A percentile compares a stretch with the other conserved stretches of the same genome.
Conservation (phyloP, 2,797 vertebrate species). For the Thamnophis elegans region DNA sequence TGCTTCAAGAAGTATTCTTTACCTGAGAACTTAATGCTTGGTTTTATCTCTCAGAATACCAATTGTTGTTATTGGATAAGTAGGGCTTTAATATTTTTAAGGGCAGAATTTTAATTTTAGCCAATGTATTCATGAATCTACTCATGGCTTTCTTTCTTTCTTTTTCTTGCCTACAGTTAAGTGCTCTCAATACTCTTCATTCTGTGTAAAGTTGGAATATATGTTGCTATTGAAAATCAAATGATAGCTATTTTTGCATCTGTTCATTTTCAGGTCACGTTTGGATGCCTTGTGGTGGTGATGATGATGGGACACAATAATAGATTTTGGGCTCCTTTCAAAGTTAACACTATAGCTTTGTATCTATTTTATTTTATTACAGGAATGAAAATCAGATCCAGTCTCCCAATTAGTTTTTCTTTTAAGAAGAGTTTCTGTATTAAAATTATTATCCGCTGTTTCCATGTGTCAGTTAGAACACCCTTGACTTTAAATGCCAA, state of each 20-base stretch:
- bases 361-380: slow-evolving; percentile 5
- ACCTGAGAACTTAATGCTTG: not conserved
- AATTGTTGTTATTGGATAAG: not conserved
- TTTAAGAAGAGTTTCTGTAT: slow-evolving; percentile 18
- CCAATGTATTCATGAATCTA: not conserved
- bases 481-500: slow-evolving; percentile 38
- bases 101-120: not conserved
- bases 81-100: not conserved
- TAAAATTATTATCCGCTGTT: slow-evolving; percentile 25
- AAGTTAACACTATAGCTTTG: not conserved
- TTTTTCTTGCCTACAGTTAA: not conserved
- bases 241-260: not conserved
- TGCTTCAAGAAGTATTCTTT: not conserved
- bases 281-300: not conserved
- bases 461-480: slow-evolving; percentile 12
- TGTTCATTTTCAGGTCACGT: not conserved
- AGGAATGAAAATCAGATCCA: slow-evolving; percentile 29
- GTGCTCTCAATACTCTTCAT: not conserved
- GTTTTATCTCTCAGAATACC: not conserved
- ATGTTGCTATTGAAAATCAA: slow-evolving; percentile 1
- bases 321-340: not conserved
- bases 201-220: not conserved
- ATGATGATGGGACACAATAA: not conserved
- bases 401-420: not conserved
- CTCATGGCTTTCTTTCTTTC: not conserved